Evolutionary conservation across 2,113 vertebrate species (phyloP), one percentile per base, ranked within the genome.

Genomic region (Thunnus thynnus): DNA sequence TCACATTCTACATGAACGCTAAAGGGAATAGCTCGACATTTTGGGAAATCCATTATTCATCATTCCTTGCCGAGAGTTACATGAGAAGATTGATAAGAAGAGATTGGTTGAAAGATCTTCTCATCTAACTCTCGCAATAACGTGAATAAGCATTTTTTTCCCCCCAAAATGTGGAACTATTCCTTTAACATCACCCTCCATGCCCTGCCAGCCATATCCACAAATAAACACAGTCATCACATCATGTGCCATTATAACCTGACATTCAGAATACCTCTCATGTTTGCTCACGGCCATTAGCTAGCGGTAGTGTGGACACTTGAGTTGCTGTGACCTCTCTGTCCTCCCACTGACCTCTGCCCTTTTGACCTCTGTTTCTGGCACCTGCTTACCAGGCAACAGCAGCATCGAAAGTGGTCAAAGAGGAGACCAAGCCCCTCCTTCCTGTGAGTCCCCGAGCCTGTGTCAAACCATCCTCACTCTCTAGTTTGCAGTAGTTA

Each of bases 341-440:
- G 80, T 82, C 73, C 66, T 17, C 66, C 73, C 76, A 66, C 69
- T 92, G 80, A 91, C 69, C 73, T 90, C 60, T 89, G 70, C 57
- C 82, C 70, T 82, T 85, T 89, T 91, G 88, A 93, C 89, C 81
- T 86, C 70, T 91, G 87, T 92, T 85, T 94, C 85, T 95, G 94
- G 86, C 88, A 94, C 94, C 94, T 93, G 95, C 91, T 94, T 93
- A 94, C 93, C 95, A 96, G 95, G 95, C 93, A 87, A 78, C 93
- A 94, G 94, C 95, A 93, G 85, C 95, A 95, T 82, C 90, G 85
- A 91, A 95, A 94, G 91, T 91, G 94, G 94, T 94, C 95, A 94
- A 95, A 95, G 94, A 95, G 93, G 95, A 95, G 93, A 88, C 90
- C 91, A 6, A 93, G 93, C 90, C 90, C 93, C 91, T 94, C 93